A percentile compares a stretch with the other conserved stretches of the same genome.
These are phyloP conservation scores for Poeciliopsis gracilis DNA, from an alignment of 2,797 vertebrate species.

Conservation along the genomic window DNA sequence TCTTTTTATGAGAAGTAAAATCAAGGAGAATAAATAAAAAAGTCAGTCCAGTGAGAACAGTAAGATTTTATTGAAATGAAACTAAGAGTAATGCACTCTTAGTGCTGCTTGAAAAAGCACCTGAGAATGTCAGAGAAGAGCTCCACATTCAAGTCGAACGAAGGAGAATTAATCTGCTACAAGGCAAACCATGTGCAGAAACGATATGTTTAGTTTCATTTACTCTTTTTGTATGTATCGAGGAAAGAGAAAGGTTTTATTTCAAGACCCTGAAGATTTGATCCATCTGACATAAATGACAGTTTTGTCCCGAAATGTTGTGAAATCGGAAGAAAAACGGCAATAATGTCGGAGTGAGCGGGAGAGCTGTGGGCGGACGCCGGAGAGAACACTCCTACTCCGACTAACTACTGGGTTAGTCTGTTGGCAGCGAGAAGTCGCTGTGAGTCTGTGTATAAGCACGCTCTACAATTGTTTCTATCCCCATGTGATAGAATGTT, in stretches of 20 bases:
- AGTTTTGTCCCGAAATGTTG: constrained; percentile 48
- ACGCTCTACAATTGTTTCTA: constrained; percentile 56
- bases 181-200: not conserved
- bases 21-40: not conserved
- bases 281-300: constrained; percentile 37
- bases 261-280: constrained; percentile 38
- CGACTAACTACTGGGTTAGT: constrained; percentile 74
- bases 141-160: not conserved
- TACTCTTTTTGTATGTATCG: not conserved
- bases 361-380: constrained; percentile 60
- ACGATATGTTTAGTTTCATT: not conserved
- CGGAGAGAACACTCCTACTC: constrained; percentile 68
- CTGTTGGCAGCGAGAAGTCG: constrained; percentile 65
- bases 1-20: not conserved
- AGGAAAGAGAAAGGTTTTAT: not conserved
- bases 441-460: constrained; percentile 31
- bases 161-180: not conserved
- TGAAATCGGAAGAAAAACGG: constrained; percentile 46
- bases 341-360: constrained; percentile 59
- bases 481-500: constrained; percentile 59
- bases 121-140: not conserved
- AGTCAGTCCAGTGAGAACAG: not conserved
- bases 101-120: not conserved
- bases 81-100: not conserved
- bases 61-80: not conserved